phyloP scores from a whole-genome alignment of 2,888 invertebrate genomes.

The Scaptomyza flava region DNA sequence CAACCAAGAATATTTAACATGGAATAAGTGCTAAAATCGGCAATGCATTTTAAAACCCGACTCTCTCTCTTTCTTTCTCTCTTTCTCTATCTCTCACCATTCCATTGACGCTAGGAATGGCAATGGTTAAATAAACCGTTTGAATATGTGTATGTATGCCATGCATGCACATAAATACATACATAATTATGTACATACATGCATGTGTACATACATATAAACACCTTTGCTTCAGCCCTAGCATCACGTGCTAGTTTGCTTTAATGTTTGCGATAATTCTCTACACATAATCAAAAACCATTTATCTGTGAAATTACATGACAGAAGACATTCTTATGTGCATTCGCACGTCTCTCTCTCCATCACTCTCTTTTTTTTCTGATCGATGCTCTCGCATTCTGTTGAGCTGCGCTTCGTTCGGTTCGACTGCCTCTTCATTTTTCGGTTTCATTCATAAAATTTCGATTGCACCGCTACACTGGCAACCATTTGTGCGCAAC shows the following conservation, averaged over 20 bases:
- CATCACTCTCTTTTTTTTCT: background rate
- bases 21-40: conserved; percentile 10
- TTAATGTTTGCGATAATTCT: conserved; percentile 7
- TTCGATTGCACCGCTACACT: conserved; percentile 19
- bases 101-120: background rate
- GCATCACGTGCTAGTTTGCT: conserved; percentile 8
- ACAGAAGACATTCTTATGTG: conserved; percentile 4
- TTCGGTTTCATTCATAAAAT: conserved; percentile 40
- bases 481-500: conserved; percentile 24
- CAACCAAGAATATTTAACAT: conserved; percentile 11
- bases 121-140: conserved; percentile 6
- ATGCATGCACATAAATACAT: too few species aligned
- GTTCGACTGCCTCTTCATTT: conserved; percentile 16
- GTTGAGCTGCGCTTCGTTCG: conserved; percentile 11
- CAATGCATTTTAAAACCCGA: conserved; percentile 7
- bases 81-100: background rate
- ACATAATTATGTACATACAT: background rate
- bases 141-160: background rate
- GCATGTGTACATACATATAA: too few species aligned
- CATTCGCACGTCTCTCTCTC: conserved; percentile 20
- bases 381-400: conserved; percentile 19
- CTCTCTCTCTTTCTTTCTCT: background rate
- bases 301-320: conserved; percentile 8
- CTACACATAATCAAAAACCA: conserved; percentile 9
- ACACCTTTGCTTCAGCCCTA: background rate